Evolutionary conservation across 2,888 invertebrate species (phyloP).

Genomic region (Chrysotoxum bicinctum): DNA sequence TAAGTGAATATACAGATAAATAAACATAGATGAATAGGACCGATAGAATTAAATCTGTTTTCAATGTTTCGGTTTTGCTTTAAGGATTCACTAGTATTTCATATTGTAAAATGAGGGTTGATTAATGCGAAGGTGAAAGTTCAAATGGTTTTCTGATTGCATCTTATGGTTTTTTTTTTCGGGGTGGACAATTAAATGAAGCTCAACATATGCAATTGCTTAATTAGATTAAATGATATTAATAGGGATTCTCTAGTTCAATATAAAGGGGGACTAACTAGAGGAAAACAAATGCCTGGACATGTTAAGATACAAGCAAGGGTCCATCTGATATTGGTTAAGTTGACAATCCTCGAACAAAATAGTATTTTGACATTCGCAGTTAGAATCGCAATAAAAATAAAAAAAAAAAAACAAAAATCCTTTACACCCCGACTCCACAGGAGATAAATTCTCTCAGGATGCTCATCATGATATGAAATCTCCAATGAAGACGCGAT

Average conservation of each 20-base stretch:
- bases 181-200: constrained; percentile 77
- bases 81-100: constrained; percentile 13
- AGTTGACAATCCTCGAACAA: too few relatives aligned
- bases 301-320: too few relatives aligned
- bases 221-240: constrained; percentile 16
- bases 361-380: too few relatives aligned
- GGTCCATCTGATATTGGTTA: too few relatives aligned
- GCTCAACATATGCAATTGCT: constrained; percentile 76
- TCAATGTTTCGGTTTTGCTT: not conserved
- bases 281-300: too few relatives aligned
- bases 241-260: not conserved
- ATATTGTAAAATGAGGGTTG: not conserved
- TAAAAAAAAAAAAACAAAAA: too few relatives aligned
- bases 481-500: too few relatives aligned
- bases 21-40: constrained; percentile 1
- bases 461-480: too few relatives aligned
- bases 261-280: not conserved
- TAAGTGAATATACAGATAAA: constrained; percentile 6
- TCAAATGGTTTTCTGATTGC: constrained; percentile 57
- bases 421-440: too few relatives aligned
- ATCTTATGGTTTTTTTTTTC: constrained; percentile 44
- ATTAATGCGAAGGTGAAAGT: constrained; percentile 40
- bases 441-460: too few relatives aligned
- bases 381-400: too few relatives aligned
- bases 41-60: not conserved